phyloP scores from a whole-genome alignment of 2,888 invertebrate genomes.

The Himalopsyche kuldschensis region DNA sequence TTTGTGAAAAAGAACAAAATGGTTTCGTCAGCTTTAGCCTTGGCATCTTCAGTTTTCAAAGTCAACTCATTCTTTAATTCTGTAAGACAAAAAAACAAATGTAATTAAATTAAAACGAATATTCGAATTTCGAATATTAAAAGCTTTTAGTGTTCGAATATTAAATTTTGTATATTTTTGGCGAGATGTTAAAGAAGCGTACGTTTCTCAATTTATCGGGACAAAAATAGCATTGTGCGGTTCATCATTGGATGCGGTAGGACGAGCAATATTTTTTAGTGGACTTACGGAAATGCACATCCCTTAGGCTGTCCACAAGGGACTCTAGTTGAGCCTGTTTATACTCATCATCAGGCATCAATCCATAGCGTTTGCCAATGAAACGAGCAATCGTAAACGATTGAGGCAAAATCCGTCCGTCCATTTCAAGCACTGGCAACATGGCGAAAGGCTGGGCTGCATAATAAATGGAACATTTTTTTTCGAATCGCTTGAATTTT shows the following conservation, averaged over 20 bases:
- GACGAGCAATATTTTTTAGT: background rate
- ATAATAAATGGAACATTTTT: background rate
- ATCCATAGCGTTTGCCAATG: slow-evolving; percentile 52
- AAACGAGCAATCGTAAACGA: slow-evolving; percentile 58
- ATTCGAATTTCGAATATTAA: background rate
- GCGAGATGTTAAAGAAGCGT: too few species aligned
- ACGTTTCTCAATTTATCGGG: too few species aligned
- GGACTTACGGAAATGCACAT: slow-evolving; percentile 42
- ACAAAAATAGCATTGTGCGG: too few species aligned
- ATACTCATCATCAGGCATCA: slow-evolving; percentile 54
- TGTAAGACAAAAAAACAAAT: slow-evolving; percentile 8
- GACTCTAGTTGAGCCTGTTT: slow-evolving; percentile 55
- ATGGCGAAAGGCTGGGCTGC: slow-evolving; percentile 52
- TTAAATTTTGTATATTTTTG: too few species aligned
- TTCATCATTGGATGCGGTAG: too few species aligned
- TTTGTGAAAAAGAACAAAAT: slow-evolving; percentile 8
- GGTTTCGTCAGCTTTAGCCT: slow-evolving; percentile 4
- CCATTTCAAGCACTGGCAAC: slow-evolving; percentile 52
- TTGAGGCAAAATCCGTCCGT: slow-evolving; percentile 50
- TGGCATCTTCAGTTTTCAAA: slow-evolving; percentile 14
- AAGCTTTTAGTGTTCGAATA: background rate
- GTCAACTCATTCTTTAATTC: slow-evolving; percentile 10
- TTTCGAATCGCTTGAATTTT: too few species aligned
- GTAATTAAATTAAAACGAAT: background rate
- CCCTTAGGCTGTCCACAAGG: slow-evolving; percentile 52